Percentiles rank a stretch among this genome's conserved stretches.
These are phyloP conservation scores for Thymelicus sylvestris DNA, from an alignment of 2,888 invertebrate genomes.

Conservation along the genomic window DNA sequence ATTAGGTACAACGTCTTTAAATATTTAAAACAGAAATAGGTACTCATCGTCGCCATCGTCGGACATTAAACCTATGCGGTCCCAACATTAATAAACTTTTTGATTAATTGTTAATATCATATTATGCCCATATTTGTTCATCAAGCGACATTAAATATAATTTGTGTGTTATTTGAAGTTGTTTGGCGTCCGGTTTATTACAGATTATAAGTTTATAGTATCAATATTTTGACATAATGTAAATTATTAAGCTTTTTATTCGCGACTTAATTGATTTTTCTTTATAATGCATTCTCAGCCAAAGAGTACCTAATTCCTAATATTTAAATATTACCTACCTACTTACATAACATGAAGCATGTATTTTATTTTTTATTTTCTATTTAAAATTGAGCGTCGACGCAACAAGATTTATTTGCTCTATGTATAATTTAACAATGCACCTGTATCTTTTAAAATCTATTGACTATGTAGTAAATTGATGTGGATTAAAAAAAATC, in stretches of 20 bases:
- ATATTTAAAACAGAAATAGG: background rate
- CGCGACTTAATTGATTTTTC: background rate
- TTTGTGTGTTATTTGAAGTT: background rate
- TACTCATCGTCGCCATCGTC: background rate
- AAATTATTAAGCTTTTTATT: conserved; percentile 3
- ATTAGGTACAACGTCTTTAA: too few species aligned
- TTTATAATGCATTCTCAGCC: background rate
- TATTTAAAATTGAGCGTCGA: too few species aligned
- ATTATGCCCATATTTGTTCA: conserved; percentile 5
- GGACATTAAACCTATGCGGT: background rate
- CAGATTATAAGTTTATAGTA: conserved; percentile 4
- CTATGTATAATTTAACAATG: too few species aligned
- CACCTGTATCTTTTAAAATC: too few species aligned
- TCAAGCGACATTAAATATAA: conserved; percentile 6
- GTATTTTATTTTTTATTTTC: too few species aligned
- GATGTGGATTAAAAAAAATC: too few species aligned
- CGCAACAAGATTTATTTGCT: too few species aligned
- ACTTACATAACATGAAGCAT: too few species aligned
- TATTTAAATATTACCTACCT: too few species aligned
- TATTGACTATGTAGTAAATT: too few species aligned
- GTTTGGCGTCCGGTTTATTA: conserved; percentile 4
- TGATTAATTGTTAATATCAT: conserved; percentile 3
- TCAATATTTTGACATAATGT: conserved; percentile 10
- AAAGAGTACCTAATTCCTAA: background rate
- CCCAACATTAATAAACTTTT: conserved; percentile 4